These are phyloP conservation scores for Crypturellus undulatus DNA, from an alignment of 2,113 vertebrate species.

Conservation along the genomic window DNA sequence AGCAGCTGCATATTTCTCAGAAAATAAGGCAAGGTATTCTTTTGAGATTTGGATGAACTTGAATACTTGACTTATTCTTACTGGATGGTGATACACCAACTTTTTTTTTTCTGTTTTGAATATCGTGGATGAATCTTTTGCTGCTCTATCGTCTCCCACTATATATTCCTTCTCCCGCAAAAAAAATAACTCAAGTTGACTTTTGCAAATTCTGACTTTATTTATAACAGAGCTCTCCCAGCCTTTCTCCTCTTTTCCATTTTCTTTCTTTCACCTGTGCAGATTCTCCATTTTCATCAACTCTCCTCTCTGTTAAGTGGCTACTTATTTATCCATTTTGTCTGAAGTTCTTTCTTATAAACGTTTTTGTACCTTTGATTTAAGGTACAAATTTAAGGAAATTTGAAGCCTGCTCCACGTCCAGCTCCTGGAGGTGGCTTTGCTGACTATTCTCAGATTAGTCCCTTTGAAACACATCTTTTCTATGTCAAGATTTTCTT, in stretches of 20 bases:
- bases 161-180: rapidly evolving
- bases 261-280: not conserved
- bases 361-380: not conserved
- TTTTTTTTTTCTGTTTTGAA: not conserved
- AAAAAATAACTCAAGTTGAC: not conserved
- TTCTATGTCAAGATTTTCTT: not conserved
- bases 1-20: not conserved
- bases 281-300: not conserved
- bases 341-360: not conserved
- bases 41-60: not conserved
- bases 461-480: not conserved
- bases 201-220: not conserved
- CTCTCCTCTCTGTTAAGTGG: not conserved
- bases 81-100: not conserved
- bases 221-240: not conserved
- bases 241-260: not conserved
- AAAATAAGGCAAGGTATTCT: not conserved
- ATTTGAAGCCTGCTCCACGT: not conserved
- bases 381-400: not conserved
- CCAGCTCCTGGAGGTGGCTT: not conserved
- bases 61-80: not conserved
- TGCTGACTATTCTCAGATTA: not conserved
- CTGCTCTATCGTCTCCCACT: rapidly evolving
- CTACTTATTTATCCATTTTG: not conserved
- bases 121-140: not conserved